phyloP scores from a whole-genome alignment of 1,140 invertebrate genomes.

The Frieseomelitta varia region DNA sequence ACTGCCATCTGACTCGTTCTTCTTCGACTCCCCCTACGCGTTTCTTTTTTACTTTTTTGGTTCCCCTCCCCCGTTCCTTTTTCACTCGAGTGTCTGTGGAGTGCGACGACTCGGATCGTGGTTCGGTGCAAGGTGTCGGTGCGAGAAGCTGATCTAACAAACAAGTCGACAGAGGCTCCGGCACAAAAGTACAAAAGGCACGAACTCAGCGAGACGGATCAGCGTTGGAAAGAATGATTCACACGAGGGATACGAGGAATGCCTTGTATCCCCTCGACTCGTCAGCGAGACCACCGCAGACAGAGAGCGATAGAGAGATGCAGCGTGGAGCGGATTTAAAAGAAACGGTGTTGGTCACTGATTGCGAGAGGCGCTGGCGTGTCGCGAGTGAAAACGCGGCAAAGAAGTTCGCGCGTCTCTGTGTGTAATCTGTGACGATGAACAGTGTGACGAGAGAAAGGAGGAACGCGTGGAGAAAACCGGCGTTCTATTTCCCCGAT shows the following conservation, averaged over 20 bases:
- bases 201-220: background rate
- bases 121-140: no score
- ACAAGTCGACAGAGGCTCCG: background rate
- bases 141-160: conserved; percentile 13
- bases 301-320: background rate
- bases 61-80: background rate
- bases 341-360: background rate
- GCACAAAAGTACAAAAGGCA: background rate
- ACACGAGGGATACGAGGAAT: background rate
- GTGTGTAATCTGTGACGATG: conserved; percentile 1
- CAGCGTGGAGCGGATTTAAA: background rate
- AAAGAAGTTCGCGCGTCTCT: background rate
- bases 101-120: background rate
- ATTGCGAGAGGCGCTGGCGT: no score
- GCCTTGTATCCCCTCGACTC: background rate
- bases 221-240: background rate
- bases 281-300: background rate
- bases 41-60: background rate
- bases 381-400: background rate
- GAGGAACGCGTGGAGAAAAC: background rate
- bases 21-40: background rate
- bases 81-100: background rate
- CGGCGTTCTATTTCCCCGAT: conserved; percentile 4
- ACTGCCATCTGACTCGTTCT: background rate
- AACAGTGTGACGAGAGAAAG: conserved; percentile 23